These are phyloP conservation scores for Crocodylus rhombifer DNA, from an alignment of 2,797 vertebrate species.

Conservation along the genomic window DNA sequence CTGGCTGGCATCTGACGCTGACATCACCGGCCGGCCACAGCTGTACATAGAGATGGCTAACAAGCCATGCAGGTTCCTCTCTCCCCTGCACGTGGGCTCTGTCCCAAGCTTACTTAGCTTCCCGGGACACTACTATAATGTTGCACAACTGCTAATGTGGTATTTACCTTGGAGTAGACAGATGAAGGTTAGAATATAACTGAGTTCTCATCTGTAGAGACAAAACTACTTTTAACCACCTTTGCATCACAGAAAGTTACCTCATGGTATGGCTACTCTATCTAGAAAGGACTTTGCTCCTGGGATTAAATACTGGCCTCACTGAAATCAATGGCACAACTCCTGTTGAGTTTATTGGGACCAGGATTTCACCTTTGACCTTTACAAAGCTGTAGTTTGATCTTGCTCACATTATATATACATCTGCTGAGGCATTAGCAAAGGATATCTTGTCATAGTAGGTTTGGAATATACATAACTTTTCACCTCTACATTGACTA, in stretches of 20 bases:
- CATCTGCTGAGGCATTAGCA: too few species aligned
- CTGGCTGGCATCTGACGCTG: neutral
- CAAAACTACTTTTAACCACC: neutral
- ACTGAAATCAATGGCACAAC: neutral
- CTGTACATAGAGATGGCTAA: too few species aligned
- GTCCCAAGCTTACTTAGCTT: too few species aligned
- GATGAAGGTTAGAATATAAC: neutral
- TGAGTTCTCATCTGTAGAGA: neutral
- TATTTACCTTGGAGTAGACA: neutral
- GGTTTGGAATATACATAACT: too few species aligned
- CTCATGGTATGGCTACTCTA: neutral
- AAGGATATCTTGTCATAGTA: too few species aligned
- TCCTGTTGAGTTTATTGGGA: neutral
- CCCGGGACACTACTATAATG: neutral
- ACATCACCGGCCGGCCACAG: too few species aligned
- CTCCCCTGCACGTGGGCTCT: too few species aligned
- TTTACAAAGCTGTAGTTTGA: neutral
- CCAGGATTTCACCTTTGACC: neutral
- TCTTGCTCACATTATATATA: rapidly evolving
- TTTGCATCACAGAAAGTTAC: neutral
- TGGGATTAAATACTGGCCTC: neutral
- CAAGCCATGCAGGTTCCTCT: too few species aligned
- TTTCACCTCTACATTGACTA: too few species aligned
- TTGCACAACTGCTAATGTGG: neutral
- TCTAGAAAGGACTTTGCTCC: neutral